These are phyloP conservation scores for Drosophila rellima DNA, from an alignment of 2,888 invertebrate species.

Conservation along the genomic window DNA sequence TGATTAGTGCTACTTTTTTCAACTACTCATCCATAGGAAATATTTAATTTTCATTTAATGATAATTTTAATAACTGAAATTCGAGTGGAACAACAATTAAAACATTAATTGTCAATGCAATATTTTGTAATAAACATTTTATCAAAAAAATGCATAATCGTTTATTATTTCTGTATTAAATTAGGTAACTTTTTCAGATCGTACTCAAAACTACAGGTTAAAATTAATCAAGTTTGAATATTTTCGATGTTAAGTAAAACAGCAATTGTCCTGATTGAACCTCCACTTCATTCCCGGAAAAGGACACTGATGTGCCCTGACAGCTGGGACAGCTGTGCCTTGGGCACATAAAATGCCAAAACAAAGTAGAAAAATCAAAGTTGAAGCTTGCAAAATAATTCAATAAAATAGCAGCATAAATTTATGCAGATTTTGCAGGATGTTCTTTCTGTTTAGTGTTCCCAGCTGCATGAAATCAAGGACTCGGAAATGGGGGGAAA, in stretches of 20 bases:
- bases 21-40: constrained; percentile 65
- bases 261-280: constrained; percentile 2
- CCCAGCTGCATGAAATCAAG: constrained; percentile 7
- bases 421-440: constrained; percentile 9
- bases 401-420: constrained; percentile 26
- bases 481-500: constrained; percentile 1
- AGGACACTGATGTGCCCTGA: not conserved
- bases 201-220: no score
- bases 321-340: constrained; percentile 14
- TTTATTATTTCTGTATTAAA: not conserved
- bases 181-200: no score
- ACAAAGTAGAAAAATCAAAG: constrained; percentile 15
- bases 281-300: not conserved
- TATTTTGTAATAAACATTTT: constrained; percentile 77
- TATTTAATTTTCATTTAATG: constrained; percentile 48
- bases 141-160: constrained; percentile 41
- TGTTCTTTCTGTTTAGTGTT: constrained; percentile 2
- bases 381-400: constrained; percentile 11
- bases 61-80: constrained; percentile 59
- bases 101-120: constrained; percentile 76
- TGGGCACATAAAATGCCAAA: constrained; percentile 22
- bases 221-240: not conserved
- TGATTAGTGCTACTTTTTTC: constrained; percentile 37
- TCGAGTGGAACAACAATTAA: constrained; percentile 65
- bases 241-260: not conserved